Evolutionary conservation across 1,140 invertebrate species (phyloP), one percentile per base, ranked within the genome.

Genomic region (Dreissena rostriformis): DNA sequence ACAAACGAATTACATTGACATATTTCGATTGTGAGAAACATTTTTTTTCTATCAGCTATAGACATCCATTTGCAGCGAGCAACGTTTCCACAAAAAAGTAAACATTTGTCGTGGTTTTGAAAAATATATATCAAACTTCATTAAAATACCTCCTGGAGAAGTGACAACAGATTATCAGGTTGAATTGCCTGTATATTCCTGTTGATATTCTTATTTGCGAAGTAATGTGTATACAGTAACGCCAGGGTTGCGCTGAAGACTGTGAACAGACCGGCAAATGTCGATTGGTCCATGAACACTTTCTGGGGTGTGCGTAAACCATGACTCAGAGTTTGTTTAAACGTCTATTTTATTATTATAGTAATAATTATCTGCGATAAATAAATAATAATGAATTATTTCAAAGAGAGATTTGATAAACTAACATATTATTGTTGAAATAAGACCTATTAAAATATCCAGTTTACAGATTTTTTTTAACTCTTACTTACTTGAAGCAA

Each of bases 121-220:
- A 22, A 77, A 77, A 77, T n/a, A 77, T 65, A 77, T 67, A 77
- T 67, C 66, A 77, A 77, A 29, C 61, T 24, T 77, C 75, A 77
- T 77, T 77, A 77, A 24, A 26, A 26, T n/a, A 11, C n/a, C 24
- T 61, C 8, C 17, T 26, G 51, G 17, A 63, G 55, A 39, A 29
- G 73, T 55, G 73, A 22, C 61, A 53, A 29, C 51, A 29, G 55
- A 77, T 77, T 77, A 77, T 65, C 75, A 15, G 55, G 8, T n/a
- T 26, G 28, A 39, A 53, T 29, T 19, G 61, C 15, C 49, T 49
- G 75, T 77, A 77, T 77, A 28, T 77, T 77, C 75, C 75, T 66
- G 75, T 66, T 77, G 51, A 52, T 52, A 17, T 49, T n/a, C 63
- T 10, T 67, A 77, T 77, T 77, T 61, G 51, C 63, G 24, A 26